Conservation (phyloP, 2,113 vertebrate genomes). For the Rhineura floridana region DNA sequence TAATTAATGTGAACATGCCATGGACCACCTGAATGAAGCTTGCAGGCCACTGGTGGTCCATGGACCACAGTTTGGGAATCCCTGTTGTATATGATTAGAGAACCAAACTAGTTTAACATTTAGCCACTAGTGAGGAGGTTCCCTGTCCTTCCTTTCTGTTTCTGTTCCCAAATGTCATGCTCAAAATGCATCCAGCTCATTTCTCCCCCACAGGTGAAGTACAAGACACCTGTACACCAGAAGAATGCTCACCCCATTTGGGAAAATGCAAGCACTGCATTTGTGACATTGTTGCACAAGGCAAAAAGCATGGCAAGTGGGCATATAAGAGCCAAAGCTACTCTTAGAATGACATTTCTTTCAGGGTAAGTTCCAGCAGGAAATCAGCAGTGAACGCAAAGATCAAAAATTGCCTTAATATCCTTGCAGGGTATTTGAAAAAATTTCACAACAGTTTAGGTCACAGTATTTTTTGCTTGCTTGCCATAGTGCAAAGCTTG, state of each 20-base stretch:
- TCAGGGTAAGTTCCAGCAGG: neutral
- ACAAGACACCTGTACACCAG: neutral
- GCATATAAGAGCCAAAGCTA: neutral
- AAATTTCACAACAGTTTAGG: neutral
- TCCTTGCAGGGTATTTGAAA: neutral
- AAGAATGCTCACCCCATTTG: neutral
- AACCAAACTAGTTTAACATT: neutral
- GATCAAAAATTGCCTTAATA: neutral
- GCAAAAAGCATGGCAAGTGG: neutral
- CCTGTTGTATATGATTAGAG: neutral
- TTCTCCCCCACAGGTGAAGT: neutral
- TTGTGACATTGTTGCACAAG: neutral
- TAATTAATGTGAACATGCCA: no score
- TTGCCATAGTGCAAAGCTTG: neutral
- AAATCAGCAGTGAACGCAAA: neutral
- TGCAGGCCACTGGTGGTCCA: no score
- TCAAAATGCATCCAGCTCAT: neutral
- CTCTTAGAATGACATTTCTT: neutral
- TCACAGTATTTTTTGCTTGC: neutral
- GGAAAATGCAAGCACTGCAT: neutral
- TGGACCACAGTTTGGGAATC: no score
- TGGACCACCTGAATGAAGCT: no score
- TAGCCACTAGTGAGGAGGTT: neutral
- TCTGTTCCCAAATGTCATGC: neutral
- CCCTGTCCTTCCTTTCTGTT: neutral